Evolutionary conservation across 2,113 vertebrate genomes (phyloP), one percentile per base, ranked within the genome.

Genomic region (Xerus inauris): DNA sequence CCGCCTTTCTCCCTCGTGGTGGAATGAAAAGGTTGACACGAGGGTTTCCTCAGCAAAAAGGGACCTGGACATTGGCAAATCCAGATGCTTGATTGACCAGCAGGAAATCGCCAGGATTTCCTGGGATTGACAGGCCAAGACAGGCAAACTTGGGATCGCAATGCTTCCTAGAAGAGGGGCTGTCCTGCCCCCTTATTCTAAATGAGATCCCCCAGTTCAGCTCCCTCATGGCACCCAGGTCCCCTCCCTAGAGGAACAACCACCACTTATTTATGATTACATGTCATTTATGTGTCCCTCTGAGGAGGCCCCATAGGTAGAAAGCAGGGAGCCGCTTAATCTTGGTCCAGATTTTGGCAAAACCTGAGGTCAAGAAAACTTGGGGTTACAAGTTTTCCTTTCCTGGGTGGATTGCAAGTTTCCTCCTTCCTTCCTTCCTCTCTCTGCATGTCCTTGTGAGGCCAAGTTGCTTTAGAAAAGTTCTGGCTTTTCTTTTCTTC

Each of bases 101-200:
- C 54, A 80, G 76, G 77, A 94, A 94, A 94, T 47, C 32, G 5
- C 40, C 38, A 79, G 73, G 49, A 94, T 81, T 97, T 89, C 51
- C 77, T 76, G 65, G 42, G 59, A 91, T 4, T 82, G 59, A 57
- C 47, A 45, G 51, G 13, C 65, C 0, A 3, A 80, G 93, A 69
- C n/a, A 91, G 42, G n/a, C 45, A 71, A 73, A 8, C 75, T 69
- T 67, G 11, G 30, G 62, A 51, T 54, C 32, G 40, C 42, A 67
- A 40, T 24, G 32, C 5, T 51, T n/a, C 77, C 47, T 38, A 30
- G 71, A 28, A 54, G n/a, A 71, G 28, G 47, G 54, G 42, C 16
- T 4, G 1, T 54, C 16, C 54, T 19, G 17, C n/a, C 24, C 24
- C 76, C 22, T n/a, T n/a, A 0, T 30, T n/a, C 62, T 71, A 88